Percentiles rank a stretch among this genome's conserved stretches.
These are phyloP conservation scores for Physeter macrocephalus DNA, from an alignment of 2,113 vertebrate species.

Conservation along the genomic window DNA sequence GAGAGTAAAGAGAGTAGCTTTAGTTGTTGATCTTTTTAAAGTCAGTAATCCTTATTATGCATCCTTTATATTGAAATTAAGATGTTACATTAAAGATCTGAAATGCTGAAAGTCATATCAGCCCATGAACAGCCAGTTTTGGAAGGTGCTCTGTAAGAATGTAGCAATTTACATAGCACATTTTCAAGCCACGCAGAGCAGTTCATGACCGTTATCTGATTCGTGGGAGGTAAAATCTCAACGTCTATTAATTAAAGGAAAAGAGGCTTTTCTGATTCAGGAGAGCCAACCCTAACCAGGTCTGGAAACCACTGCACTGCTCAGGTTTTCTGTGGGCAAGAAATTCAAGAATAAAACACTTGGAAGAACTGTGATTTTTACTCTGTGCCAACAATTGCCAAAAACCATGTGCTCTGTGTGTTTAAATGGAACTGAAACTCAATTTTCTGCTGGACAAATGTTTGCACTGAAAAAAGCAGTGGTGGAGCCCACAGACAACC, in stretches of 20 bases:
- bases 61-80: neutral
- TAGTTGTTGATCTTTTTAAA: neutral
- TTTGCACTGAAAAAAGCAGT: neutral
- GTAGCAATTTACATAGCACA: neutral
- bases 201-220: neutral
- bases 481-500: neutral
- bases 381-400: neutral
- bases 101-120: neutral
- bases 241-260: neutral
- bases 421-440: constrained; percentile 8
- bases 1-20: neutral
- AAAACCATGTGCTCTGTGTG: neutral
- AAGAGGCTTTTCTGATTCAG: neutral
- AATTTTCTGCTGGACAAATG: neutral
- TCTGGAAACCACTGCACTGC: neutral
- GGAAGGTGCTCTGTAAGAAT: neutral
- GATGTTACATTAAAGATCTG: neutral
- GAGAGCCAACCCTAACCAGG: neutral
- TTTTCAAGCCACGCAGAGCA: neutral
- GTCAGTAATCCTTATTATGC: neutral
- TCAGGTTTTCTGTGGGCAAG: neutral
- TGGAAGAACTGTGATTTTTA: neutral
- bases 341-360: neutral
- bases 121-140: neutral
- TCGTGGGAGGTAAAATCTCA: neutral